Evolutionary conservation across 1,140 invertebrate genomes (phyloP).

Genomic region (Drosophila ogumai): DNA sequence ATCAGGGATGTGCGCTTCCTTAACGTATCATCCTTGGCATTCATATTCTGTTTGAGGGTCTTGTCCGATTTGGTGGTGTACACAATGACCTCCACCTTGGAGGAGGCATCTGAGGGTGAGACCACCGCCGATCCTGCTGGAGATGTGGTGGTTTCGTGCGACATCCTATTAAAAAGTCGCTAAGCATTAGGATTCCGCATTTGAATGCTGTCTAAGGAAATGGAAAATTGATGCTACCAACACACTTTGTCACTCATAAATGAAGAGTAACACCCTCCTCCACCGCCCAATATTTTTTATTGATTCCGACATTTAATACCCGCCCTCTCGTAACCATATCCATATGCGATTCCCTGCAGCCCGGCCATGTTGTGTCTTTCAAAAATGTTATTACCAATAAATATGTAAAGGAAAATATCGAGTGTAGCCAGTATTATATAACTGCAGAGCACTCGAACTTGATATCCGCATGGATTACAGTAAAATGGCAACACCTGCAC

Average conservation of each 20-base stretch:
- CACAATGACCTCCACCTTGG: slow-evolving; percentile 81
- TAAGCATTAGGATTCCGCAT: slow-evolving; percentile 12
- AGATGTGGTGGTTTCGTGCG: slow-evolving; percentile 49
- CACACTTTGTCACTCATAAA: slow-evolving; percentile 36
- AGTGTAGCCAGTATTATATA: slow-evolving; percentile 33
- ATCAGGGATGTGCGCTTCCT: slow-evolving; percentile 83
- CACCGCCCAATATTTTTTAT: slow-evolving; percentile 70
- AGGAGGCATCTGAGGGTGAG: slow-evolving; percentile 44
- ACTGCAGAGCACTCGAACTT: slow-evolving; percentile 11
- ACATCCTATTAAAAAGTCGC: slow-evolving; percentile 63
- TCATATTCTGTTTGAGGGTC: slow-evolving; percentile 83
- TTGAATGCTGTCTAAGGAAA: slow-evolving; percentile 6
- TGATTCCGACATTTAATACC: slow-evolving; percentile 81
- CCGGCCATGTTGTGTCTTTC: slow-evolving; percentile 66
- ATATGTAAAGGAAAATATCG: slow-evolving; percentile 15
- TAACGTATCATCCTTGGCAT: slow-evolving; percentile 83
- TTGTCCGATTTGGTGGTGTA: slow-evolving; percentile 81
- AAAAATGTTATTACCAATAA: slow-evolving; percentile 82
- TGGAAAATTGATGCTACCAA: slow-evolving; percentile 70
- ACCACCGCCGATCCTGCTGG: slow-evolving; percentile 2
- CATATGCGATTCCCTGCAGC: slow-evolving; percentile 50
- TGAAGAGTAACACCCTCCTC: background rate
- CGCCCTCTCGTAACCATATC: slow-evolving; percentile 4
- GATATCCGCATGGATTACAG: slow-evolving; percentile 1
- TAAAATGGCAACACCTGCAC: slow-evolving; percentile 65